These are phyloP conservation scores for Torymus tubicola DNA, from an alignment of 2,888 invertebrate genomes.

Conservation along the genomic window DNA sequence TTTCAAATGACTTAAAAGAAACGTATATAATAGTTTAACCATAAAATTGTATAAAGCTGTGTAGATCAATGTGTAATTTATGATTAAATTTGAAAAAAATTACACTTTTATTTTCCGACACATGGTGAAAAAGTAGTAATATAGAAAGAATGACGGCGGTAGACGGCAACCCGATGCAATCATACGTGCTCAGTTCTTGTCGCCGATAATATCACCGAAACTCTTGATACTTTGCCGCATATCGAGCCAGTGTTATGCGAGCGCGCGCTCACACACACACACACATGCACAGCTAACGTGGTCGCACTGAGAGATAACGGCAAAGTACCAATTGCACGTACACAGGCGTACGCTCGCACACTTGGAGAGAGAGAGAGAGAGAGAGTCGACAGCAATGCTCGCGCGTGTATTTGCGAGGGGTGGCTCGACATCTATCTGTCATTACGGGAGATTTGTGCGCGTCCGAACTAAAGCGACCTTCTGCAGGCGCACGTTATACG, in stretches of 20 bases:
- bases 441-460: constrained; percentile 67
- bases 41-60: too few species aligned
- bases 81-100: too few species aligned
- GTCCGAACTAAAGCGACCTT: constrained; percentile 64
- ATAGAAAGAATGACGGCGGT: too few species aligned
- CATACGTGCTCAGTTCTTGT: too few species aligned
- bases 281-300: too few species aligned
- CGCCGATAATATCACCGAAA: background rate
- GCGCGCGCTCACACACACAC: background rate
- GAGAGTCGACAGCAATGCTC: background rate
- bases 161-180: background rate
- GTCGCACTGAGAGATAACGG: too few species aligned
- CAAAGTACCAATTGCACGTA: background rate
- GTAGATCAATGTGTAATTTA: too few species aligned
- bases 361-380: too few species aligned
- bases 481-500: constrained; percentile 61
- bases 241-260: background rate
- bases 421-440: constrained; percentile 67
- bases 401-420: background rate
- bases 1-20: too few species aligned
- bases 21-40: too few species aligned
- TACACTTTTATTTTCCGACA: too few species aligned
- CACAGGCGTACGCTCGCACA: background rate
- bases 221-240: constrained; percentile 25
- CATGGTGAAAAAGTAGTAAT: too few species aligned